Evolutionary conservation across 1,140 invertebrate genomes (phyloP).

Genomic region (Lasaia peninsularis): DNA sequence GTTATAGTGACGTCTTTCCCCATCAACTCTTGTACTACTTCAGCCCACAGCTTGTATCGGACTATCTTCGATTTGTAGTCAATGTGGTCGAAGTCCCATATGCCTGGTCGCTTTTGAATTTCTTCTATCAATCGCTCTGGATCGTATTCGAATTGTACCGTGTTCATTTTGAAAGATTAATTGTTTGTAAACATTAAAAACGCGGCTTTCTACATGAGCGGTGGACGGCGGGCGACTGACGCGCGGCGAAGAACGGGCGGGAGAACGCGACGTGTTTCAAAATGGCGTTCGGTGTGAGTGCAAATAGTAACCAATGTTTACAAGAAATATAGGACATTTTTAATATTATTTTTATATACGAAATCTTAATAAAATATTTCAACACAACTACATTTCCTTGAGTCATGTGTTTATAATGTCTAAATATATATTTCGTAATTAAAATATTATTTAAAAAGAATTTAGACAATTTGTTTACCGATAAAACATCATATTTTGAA

Average conservation of each 20-base stretch:
- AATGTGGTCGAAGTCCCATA: constrained; percentile 61
- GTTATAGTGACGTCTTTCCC: constrained; percentile 46
- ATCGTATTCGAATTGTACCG: constrained; percentile 65
- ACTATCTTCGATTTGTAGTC: constrained; percentile 51
- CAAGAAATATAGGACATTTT: constrained; percentile 22
- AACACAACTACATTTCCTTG: too few species aligned
- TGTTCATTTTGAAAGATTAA: constrained; percentile 19
- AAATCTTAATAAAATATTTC: too few species aligned
- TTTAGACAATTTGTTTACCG: too few species aligned
- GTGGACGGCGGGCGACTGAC: constrained; percentile 61
- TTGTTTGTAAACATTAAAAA: constrained; percentile 20
- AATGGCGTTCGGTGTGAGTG: constrained; percentile 42
- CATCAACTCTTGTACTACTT: constrained; percentile 55
- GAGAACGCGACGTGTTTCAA: constrained; percentile 50
- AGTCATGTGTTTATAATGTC: too few species aligned
- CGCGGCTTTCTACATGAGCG: constrained; percentile 42
- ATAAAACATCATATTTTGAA: too few species aligned
- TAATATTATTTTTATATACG: background rate
- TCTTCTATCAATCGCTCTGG: constrained; percentile 61
- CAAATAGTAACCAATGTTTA: background rate
- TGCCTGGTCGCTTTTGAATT: constrained; percentile 57
- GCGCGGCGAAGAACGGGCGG: constrained; percentile 60
- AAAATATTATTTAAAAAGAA: too few species aligned
- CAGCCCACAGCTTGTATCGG: constrained; percentile 51
- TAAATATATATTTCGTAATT: too few species aligned